Base-by-base conservation (phyloP, 35 echinoderm and acorn worm species). In the Diadema setosum region DNA sequence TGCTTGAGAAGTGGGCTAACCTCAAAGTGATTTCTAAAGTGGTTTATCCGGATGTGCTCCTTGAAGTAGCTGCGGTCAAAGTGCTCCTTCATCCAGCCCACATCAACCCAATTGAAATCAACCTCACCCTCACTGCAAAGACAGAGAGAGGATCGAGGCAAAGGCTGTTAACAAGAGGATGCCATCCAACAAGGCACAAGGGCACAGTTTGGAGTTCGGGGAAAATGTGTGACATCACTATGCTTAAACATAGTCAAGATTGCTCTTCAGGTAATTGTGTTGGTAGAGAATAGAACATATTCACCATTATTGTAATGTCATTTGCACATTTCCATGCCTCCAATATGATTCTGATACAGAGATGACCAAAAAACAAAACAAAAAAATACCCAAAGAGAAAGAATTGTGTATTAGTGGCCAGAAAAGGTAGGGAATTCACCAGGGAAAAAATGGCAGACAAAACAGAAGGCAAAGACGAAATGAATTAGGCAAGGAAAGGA, bases 21-120 rank as follows among this genome's bases (percentile, higher is more conserved):
- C 96, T 98, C 96, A 91, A 91, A 98, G 55, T 98, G 96, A 50
- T 98, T 98, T 69, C 96, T 91, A 74, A 98, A 98, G 69, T 98
- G 96, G 84, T 98, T 97, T 34, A 98, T 94, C 50, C 92, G 69
- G 46, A 98, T 89, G 88, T 98, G 92, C 46, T 98, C 96, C 39
- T 98, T 86, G 85, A 98, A 91, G 70, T 91, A 98, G 73, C 85
- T 93, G 56, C 87, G 92, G 46, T 98, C 96, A 91, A 98, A 97
- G 82, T 94, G 94, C 83, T 98, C 96, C 75, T 90, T 94, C 96
- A 98, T 98, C 96, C 96, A 98, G 55, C 92, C 92, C 39, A 90
- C 70, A 82, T 98, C 96, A 46, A 91, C 96, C 96, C 96, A 98
- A 91, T 88, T 87, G 52, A 98, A 90, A 88, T 98, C 96, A 91